Base-by-base conservation (phyloP, 1,140 invertebrate species). In the Drosophila miranda region DNA sequence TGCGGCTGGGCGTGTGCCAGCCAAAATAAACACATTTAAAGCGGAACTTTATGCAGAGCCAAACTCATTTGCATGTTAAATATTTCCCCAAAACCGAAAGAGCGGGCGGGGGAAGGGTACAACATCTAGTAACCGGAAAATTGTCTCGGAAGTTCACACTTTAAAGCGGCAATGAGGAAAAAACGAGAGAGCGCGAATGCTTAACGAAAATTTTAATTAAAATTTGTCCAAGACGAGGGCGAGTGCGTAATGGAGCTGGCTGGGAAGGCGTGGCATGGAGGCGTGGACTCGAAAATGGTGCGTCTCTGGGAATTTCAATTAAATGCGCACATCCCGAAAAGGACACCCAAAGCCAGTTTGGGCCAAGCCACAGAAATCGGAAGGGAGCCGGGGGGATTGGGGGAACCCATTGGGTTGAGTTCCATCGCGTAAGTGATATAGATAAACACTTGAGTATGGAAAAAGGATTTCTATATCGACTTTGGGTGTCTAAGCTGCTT, bases 1-100 rank as follows among this genome's bases (percentile, higher is more conserved):
- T 19, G 19, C 1, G 19, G 19, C 19, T 19, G 19, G 80, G 75
- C 71, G 81, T 84, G 80, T 84, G 80, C 63, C 75, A 82, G 82
- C 82, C 87, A 87, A 82, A 87, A 82, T 87, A 88, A 87, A 87
- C 82, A 87, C 82, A 88, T 82, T 88, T 88, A 87, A 87, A 87
- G 82, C 70, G 78, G 75, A 88, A 87, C 82, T 87, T 88, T 87
- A 87, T 87, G 78, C 82, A 86, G 75, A 88, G 75, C 78, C 82
- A 87, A 86, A 86, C 81, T 87, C 82, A 87, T 87, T 87, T 87
- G 82, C 82, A 87, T 87, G 82, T 87, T 87, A 87, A 87, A 88
- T 87, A 82, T 88, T 87, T 82, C 60, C 86, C 64, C 76, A 82
- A 13, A 38, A 50, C 44, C 45, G 41, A 45, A 53, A 44, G 50